Conservation (phyloP, 2,888 invertebrate species). For the Philonicus albiceps region DNA sequence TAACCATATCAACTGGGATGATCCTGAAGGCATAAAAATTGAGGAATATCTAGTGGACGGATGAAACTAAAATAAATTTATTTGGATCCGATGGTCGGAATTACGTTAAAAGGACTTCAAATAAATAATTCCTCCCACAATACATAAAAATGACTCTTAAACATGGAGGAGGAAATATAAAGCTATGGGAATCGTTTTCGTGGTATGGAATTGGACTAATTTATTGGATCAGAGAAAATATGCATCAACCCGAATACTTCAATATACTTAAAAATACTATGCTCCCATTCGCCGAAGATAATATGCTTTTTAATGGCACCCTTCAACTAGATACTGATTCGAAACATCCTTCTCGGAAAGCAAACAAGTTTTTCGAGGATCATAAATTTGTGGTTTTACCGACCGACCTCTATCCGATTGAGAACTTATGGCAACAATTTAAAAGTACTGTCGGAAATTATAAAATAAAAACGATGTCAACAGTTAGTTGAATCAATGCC, state of each 20-base stretch:
- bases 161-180: not conserved
- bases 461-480: too few relatives aligned
- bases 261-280: not conserved
- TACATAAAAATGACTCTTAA: not conserved
- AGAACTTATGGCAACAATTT: too few relatives aligned
- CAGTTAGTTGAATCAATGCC: too few relatives aligned
- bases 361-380: too few relatives aligned
- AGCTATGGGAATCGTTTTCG: not conserved
- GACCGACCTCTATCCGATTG: too few relatives aligned
- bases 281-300: not conserved
- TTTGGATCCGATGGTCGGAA: not conserved
- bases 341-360: too few relatives aligned
- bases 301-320: not conserved
- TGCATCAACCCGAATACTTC: not conserved
- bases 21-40: too few relatives aligned
- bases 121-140: not conserved
- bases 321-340: too few relatives aligned
- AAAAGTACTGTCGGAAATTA: too few relatives aligned
- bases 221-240: not conserved
- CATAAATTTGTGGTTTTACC: too few relatives aligned
- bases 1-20: not conserved
- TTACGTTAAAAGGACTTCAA: not conserved
- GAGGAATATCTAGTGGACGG: not conserved
- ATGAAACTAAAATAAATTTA: not conserved
- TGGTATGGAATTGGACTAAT: not conserved